These are phyloP conservation scores for Cryptomyrus ogoouensis DNA, from an alignment of 2,113 vertebrate species.

Conservation along the genomic window DNA sequence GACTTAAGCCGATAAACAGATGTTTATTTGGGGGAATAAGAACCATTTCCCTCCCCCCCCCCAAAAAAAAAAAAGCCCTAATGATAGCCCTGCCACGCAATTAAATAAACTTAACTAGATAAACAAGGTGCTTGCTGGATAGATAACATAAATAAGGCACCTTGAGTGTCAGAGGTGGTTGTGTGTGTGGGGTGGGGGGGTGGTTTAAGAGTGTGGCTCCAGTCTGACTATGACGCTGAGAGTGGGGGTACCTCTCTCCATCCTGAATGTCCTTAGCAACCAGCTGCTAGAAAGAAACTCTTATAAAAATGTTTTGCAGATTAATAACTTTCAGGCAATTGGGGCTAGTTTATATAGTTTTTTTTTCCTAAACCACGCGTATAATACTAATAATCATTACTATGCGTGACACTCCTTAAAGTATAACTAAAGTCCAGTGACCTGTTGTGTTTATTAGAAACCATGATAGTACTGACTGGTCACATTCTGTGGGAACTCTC, in stretches of 20 bases:
- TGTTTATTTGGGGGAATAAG: no score
- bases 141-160: background rate
- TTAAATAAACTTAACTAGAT: background rate
- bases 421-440: background rate
- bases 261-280: background rate
- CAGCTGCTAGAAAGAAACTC: background rate
- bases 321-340: background rate
- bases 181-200: no score
- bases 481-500: background rate
- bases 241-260: background rate
- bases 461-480: background rate
- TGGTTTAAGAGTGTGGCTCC: background rate
- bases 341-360: background rate
- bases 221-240: background rate
- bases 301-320: background rate
- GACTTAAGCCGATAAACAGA: background rate
- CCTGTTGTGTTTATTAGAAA: background rate
- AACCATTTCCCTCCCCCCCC: no score
- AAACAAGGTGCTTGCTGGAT: background rate
- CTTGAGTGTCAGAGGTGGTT: background rate
- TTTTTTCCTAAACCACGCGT: background rate
- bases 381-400: background rate
- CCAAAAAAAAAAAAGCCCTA: background rate
- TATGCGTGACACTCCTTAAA: background rate
- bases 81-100: background rate